Percentiles rank a stretch among this genome's conserved stretches.
Evolutionary conservation across 2,113 vertebrate species (phyloP).

Genomic region (Malurus elegans): DNA sequence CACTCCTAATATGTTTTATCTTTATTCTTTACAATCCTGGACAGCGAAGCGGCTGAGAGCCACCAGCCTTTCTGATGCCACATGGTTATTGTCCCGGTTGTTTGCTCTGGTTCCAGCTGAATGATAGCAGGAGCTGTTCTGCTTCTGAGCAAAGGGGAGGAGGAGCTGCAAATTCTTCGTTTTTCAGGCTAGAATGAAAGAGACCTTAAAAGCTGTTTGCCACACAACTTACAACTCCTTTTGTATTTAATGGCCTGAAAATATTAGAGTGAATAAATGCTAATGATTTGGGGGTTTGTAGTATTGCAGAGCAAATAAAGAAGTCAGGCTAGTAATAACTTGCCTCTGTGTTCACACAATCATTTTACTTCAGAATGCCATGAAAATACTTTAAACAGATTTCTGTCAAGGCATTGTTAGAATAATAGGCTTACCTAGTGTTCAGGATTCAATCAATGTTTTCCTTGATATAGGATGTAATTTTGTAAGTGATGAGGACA

Average conservation of each 20-base stretch:
- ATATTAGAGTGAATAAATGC: slow-evolving; percentile 19
- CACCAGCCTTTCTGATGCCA: neutral
- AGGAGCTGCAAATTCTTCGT: slow-evolving; percentile 10
- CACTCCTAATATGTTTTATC: slow-evolving; percentile 31
- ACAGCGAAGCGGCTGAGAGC: neutral
- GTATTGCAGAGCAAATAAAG: slow-evolving; percentile 29
- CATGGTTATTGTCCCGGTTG: slow-evolving; percentile 14
- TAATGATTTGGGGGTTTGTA: neutral
- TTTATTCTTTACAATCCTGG: slow-evolving; percentile 42
- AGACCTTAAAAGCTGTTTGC: neutral
- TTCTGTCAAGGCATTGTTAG: slow-evolving; percentile 1
- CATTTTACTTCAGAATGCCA: slow-evolving; percentile 16
- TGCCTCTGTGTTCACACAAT: neutral
- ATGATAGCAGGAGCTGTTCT: neutral
- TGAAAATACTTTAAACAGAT: slow-evolving; percentile 41
- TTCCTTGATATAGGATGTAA: neutral
- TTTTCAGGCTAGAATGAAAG: neutral
- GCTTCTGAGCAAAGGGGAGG: slow-evolving; percentile 25
- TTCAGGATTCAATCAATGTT: neutral
- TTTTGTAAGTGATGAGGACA: neutral
- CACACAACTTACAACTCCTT: neutral
- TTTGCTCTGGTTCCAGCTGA: slow-evolving; percentile 50
- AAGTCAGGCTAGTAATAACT: neutral
- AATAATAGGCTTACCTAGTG: slow-evolving; percentile 11
- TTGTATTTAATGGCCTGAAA: slow-evolving; percentile 12